phyloP scores from a whole-genome alignment of 2,797 vertebrate species.

The Tenualosa thibaudeaui region DNA sequence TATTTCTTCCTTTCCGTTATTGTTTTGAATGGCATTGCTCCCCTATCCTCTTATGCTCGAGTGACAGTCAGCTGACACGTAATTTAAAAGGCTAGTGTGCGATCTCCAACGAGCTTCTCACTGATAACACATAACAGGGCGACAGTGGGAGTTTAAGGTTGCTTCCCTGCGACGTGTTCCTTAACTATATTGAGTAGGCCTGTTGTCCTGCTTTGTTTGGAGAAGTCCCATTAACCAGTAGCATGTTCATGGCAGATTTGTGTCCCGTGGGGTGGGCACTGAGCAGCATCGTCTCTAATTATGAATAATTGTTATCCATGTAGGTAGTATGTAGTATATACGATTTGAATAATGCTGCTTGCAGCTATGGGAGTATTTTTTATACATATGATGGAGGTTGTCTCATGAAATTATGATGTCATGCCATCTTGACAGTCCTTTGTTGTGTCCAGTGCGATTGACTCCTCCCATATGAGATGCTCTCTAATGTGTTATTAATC shows the following conservation, averaged over 20 bases:
- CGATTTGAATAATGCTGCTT: too few relatives aligned
- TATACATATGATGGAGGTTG: neutral
- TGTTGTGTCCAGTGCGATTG: slow-evolving; percentile 27
- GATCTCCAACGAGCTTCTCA: neutral
- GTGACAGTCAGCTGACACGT: slow-evolving; percentile 56
- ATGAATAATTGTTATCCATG: neutral
- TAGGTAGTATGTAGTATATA: neutral
- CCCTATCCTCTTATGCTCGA: slow-evolving; percentile 3
- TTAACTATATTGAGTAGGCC: neutral
- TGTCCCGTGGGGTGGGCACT: too few relatives aligned
- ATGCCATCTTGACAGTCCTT: slow-evolving; percentile 23
- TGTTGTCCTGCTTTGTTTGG: neutral
- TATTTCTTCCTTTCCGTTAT: neutral
- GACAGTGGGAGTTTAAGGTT: neutral
- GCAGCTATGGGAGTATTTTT: too few relatives aligned
- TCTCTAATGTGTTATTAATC: slow-evolving; percentile 13
- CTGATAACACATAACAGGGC: neutral
- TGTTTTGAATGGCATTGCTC: neutral
- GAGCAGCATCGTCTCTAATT: neutral
- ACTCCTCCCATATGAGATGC: slow-evolving; percentile 29
- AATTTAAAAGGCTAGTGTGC: neutral
- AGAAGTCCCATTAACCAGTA: too few relatives aligned
- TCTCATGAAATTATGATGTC: neutral
- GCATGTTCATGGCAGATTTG: too few relatives aligned
- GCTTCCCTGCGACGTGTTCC: neutral